Conservation (phyloP, 2,888 invertebrate genomes). For the Monopis laevigella region DNA sequence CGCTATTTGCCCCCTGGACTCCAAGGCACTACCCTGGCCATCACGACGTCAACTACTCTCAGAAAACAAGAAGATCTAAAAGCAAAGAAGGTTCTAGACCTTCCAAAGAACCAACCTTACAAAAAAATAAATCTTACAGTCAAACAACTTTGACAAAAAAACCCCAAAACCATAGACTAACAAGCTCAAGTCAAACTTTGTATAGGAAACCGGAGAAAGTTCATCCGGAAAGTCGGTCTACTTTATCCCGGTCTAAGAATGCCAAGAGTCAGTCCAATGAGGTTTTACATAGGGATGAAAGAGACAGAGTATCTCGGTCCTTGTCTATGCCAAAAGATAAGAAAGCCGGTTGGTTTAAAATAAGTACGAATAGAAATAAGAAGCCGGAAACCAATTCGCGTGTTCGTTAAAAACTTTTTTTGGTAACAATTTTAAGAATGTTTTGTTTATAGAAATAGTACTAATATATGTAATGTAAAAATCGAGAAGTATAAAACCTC, state of each 20-base stretch:
- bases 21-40: slow-evolving; percentile 78
- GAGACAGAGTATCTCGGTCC: slow-evolving; percentile 68
- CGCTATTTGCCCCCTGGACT: slow-evolving; percentile 86
- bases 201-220: slow-evolving; percentile 56
- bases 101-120: slow-evolving; percentile 33
- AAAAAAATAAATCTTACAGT: slow-evolving; percentile 59
- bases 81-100: slow-evolving; percentile 35
- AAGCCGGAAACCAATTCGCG: slow-evolving; percentile 49
- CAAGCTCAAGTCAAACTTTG: slow-evolving; percentile 47
- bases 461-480: no score
- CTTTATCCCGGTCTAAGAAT: slow-evolving; percentile 48
- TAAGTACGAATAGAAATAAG: slow-evolving; percentile 61
- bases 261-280: slow-evolving; percentile 71
- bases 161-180: slow-evolving; percentile 40
- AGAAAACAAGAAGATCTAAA: slow-evolving; percentile 55
- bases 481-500: no score
- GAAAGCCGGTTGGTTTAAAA: slow-evolving; percentile 78
- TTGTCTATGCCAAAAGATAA: slow-evolving; percentile 80
- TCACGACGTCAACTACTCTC: slow-evolving; percentile 82
- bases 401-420: slow-evolving; percentile 35
- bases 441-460: no score
- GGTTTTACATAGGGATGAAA: slow-evolving; percentile 63
- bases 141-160: slow-evolving; percentile 47
- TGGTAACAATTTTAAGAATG: no score
- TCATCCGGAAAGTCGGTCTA: slow-evolving; percentile 30